These are phyloP conservation scores for Scartelaos histophorus DNA, from an alignment of 2,113 vertebrate species.

Conservation along the genomic window DNA sequence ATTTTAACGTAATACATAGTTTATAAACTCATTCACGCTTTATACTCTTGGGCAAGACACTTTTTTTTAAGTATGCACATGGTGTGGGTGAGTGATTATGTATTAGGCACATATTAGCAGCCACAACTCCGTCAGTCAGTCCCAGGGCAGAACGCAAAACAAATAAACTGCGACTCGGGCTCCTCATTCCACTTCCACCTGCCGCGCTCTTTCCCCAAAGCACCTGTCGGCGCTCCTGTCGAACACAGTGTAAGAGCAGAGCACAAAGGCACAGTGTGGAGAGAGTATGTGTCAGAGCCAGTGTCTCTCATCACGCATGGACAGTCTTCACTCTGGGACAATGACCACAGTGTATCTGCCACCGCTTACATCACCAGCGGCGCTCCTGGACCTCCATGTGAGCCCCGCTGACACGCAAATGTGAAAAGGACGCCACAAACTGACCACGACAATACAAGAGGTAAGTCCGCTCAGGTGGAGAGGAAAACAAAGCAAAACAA, in stretches of 20 bases:
- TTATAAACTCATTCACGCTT: neutral
- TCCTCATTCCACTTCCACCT: neutral
- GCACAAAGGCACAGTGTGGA: constrained; percentile 8
- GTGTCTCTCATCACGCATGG: constrained; percentile 56
- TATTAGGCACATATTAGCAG: neutral
- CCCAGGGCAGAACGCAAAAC: neutral
- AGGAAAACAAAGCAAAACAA: neutral
- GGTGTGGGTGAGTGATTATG: neutral
- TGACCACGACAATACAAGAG: neutral
- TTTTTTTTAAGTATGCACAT: neutral
- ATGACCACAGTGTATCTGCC: constrained; percentile 64
- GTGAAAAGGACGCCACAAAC: neutral
- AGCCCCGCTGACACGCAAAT: constrained; percentile 37
- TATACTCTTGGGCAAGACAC: neutral
- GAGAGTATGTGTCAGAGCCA: constrained; percentile 36
- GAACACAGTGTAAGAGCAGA: constrained; percentile 40
- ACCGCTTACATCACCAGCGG: constrained; percentile 62
- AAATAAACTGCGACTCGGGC: neutral
- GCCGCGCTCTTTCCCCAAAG: neutral
- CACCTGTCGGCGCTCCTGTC: constrained; percentile 37
- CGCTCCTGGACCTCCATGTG: constrained; percentile 40
- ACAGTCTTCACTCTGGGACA: constrained; percentile 48
- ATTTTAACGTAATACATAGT: too few relatives aligned
- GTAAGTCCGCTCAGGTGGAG: neutral
- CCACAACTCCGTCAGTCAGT: neutral